Base-by-base conservation (phyloP, 2,797 vertebrate genomes). In the Rousettus madagascariensis region DNA sequence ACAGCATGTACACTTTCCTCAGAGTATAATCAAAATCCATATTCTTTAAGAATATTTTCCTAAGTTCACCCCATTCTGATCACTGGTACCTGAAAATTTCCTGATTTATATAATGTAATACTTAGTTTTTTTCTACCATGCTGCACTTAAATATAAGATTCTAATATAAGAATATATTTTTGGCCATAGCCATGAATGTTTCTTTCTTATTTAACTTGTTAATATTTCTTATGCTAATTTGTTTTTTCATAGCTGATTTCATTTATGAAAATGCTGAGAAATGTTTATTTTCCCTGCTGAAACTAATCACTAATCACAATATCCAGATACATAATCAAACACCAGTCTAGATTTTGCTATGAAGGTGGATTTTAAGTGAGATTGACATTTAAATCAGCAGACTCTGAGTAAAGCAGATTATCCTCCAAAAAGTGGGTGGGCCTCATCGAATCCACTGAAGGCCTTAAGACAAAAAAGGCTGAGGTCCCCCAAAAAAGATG, bases 61-160 rank as follows among this genome's bases (percentile, higher is more conserved):
- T 86, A 79, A 57, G 11, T 72, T 86, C 53, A 82, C 28, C 22
- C 57, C 36, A 78, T n/a, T 88, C 33, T 79, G 20, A 69, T 53
- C 13, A 46, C 28, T 91, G 12, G 36, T 65, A n/a, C 66, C 78
- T 86, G 33, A 92, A 89, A 91, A 75, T 49, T 79, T 75, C n/a
- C 84, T 11, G 6, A 51, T 36, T 75, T 79, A 89, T 19, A 51
- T 43, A 74, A 78, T 24, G 12, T 80, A 85, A 43, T 71, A 89
- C 11, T 68, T 79, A 46, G 28, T 59, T 88, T 66, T 90, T 80
- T 84, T 53, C 46, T 59, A 15, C 33, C n/a, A 63, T 71, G 72
- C 19, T 57, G 17, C 36, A 80, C 16, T 91, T 68, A 92, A 65
- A 90, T 43, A 90, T 46, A 92, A 89, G n/a, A 79, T 86, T 88